Evolutionary conservation across 2,797 vertebrate species (phyloP).

Genomic region (Acanthurus leucopareius): DNA sequence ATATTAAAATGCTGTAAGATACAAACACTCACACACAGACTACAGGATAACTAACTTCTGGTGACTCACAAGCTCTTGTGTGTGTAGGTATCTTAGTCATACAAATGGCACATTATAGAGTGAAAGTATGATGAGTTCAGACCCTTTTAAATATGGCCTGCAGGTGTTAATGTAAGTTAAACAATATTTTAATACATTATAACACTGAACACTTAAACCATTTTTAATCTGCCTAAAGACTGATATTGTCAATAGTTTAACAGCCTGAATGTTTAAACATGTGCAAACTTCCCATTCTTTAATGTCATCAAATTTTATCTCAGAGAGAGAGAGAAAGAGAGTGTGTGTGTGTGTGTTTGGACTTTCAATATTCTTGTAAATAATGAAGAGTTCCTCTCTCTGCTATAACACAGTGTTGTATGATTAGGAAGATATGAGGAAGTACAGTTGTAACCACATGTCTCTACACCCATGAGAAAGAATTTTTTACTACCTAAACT

Average conservation of each 20-base stretch:
- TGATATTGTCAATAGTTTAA: neutral
- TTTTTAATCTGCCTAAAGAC: neutral
- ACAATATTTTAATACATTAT: neutral
- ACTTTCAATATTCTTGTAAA: no score
- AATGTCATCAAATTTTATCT: neutral
- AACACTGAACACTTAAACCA: neutral
- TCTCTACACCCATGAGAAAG: slow-evolving; percentile 10
- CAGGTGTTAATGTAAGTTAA: neutral
- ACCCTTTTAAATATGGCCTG: neutral
- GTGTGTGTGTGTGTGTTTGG: slow-evolving; percentile 1
- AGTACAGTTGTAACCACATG: neutral
- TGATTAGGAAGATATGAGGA: neutral
- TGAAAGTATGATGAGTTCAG: slow-evolving; percentile 7
- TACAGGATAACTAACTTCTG: neutral
- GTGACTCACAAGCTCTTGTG: neutral
- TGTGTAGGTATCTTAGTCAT: slow-evolving; percentile 1
- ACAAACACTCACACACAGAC: neutral
- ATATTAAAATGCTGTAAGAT: neutral
- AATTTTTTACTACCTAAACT: slow-evolving; percentile 11
- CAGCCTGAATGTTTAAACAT: neutral
- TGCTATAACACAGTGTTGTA: no score
- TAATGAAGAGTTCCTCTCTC: neutral
- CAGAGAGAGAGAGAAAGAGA: neutral
- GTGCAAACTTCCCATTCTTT: slow-evolving; percentile 1
- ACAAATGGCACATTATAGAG: neutral